Evolutionary conservation across 1,140 invertebrate species (phyloP).

Genomic region (Tetragonula clypearis): DNA sequence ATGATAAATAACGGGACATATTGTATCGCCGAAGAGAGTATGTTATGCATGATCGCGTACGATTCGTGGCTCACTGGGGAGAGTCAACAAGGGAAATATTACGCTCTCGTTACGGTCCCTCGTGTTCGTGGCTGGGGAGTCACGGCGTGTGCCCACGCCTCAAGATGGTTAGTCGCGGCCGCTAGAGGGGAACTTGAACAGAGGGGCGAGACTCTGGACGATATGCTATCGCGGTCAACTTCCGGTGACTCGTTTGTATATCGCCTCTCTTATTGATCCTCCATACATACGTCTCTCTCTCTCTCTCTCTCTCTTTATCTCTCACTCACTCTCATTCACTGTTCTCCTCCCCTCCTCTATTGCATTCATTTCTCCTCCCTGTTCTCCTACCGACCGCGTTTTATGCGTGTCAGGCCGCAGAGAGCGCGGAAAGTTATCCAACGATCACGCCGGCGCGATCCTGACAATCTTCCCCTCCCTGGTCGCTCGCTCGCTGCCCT

Average conservation of each 20-base stretch:
- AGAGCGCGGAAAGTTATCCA: slow-evolving; percentile 66
- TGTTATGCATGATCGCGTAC: neutral
- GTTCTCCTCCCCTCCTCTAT: neutral
- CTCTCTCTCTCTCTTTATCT: neutral
- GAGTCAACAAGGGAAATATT: slow-evolving; percentile 63
- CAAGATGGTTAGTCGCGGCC: slow-evolving; percentile 36
- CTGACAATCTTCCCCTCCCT: slow-evolving; percentile 50
- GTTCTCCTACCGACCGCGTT: slow-evolving; percentile 62
- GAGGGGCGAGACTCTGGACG: slow-evolving; percentile 50
- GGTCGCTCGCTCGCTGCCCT: slow-evolving; percentile 3
- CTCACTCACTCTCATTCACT: too few species aligned
- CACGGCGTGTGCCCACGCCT: slow-evolving; percentile 73
- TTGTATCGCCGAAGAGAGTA: neutral
- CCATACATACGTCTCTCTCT: slow-evolving; percentile 53
- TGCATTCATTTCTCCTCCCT: slow-evolving; percentile 34
- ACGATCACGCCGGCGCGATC: slow-evolving; percentile 64
- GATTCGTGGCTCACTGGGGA: slow-evolving; percentile 37
- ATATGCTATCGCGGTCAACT: slow-evolving; percentile 71
- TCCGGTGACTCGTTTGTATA: slow-evolving; percentile 74
- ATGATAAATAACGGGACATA: neutral
- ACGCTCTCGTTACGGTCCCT: slow-evolving; percentile 63
- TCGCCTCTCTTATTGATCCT: slow-evolving; percentile 75
- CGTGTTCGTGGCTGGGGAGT: slow-evolving; percentile 61
- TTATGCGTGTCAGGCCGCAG: slow-evolving; percentile 65
- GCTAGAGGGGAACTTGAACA: neutral